Evolutionary conservation across 2,113 vertebrate genomes (phyloP).

Genomic region (Ondatra zibethicus): DNA sequence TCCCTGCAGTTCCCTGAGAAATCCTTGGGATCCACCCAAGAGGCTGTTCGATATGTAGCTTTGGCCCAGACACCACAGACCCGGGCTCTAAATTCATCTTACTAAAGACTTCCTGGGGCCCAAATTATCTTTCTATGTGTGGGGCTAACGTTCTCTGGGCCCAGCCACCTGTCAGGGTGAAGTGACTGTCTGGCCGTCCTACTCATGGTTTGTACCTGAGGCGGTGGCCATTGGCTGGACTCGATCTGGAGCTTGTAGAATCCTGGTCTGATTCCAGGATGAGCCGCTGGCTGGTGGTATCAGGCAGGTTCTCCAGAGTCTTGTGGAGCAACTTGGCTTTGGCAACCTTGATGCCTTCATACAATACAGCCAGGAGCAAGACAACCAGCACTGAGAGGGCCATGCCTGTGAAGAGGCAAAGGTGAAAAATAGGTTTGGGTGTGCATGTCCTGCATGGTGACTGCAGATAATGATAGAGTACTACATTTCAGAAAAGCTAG

Average conservation of each 20-base stretch:
- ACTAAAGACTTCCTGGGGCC: background rate
- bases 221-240: background rate
- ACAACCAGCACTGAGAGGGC: conserved; percentile 91
- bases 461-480: background rate
- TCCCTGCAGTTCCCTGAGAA: background rate
- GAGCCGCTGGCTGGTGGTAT: conserved; percentile 75
- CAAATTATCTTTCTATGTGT: background rate
- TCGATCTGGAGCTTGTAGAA: background rate
- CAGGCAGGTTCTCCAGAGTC: conserved; percentile 58
- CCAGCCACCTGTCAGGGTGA: conserved; percentile 48
- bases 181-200: background rate
- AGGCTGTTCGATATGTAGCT: background rate
- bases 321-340: conserved; percentile 86
- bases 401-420: conserved; percentile 88
- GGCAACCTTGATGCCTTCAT: conserved; percentile 93
- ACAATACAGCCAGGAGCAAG: conserved; percentile 91
- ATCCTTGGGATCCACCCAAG: background rate
- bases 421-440: background rate
- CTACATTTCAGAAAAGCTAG: background rate
- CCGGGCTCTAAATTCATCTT: background rate
- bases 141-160: background rate
- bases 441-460: background rate
- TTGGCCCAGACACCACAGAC: background rate
- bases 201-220: conserved; percentile 64
- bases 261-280: conserved; percentile 63